Evolutionary conservation across 2,888 invertebrate species (phyloP), one percentile per base, ranked within the genome.

Genomic region (Euzophera pinguis): DNA sequence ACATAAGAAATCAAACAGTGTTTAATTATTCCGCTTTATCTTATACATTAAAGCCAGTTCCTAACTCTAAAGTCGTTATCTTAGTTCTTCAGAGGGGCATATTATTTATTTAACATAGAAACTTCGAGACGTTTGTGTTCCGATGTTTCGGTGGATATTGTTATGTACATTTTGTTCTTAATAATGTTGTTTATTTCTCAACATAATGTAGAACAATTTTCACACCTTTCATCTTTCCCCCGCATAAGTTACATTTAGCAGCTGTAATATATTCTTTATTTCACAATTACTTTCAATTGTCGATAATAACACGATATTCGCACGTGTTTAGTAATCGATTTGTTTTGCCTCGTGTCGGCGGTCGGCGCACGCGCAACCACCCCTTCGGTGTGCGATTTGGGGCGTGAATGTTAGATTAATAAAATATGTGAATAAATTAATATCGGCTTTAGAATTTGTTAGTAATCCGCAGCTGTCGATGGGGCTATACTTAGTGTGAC

Each of bases 361-460:
- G n/a, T n/a, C n/a, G 57, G 75, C 79, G 78, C 85, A 74, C 77
- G 77, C n/a, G n/a, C n/a, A n/a, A n/a, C 32, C 13, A 65, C 67
- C 63, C 67, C 59, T 63, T 65, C 73, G 72, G 70, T 71, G 63
- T 62, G 64, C 69, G 75, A 78, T 81, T 79, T 80, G 69, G 83
- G 89, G 89, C 89, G 90, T 85, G 88, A 87, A 84, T 88, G 84
- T 86, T 81, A 81, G 77, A 85, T 85, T 88, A 87, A 84, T 88
- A 22, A 22, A 83, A 85, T 81, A 81, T 77, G 84, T 85, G 81
- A 86, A 87, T 88, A 87, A 78, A 81, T 84, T 83, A 81, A 82
- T 76, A 73, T 60, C 63, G 65, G 71, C 65, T 69, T 74, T 73
- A 75, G 72, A 78, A 78, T 73, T 75, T 67, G 63, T 73, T 75